phyloP scores from a whole-genome alignment of 2,797 vertebrate genomes.

The Sphenopsis melanotis region DNA sequence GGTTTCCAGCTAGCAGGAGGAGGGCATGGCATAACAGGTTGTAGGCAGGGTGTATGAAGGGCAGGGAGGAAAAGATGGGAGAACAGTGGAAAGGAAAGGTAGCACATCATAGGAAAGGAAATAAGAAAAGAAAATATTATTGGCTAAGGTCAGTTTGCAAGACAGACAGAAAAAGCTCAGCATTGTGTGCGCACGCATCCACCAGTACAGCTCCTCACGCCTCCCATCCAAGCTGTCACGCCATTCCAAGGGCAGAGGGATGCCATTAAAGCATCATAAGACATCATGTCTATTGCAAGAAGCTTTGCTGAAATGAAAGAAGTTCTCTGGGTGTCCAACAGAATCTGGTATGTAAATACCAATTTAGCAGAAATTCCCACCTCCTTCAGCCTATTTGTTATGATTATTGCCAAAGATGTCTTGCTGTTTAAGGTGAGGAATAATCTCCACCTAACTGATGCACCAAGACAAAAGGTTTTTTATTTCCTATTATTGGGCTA shows the following conservation, averaged over 20 bases:
- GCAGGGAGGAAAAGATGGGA: constrained; percentile 20
- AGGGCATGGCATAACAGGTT: constrained; percentile 15
- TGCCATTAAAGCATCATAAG: not conserved
- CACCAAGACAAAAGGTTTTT: not conserved
- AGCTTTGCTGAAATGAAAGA: not conserved
- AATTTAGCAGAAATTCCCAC: not conserved
- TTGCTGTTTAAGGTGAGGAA: not conserved
- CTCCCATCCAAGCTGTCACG: not conserved
- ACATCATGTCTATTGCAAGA: not conserved
- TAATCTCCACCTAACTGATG: not conserved
- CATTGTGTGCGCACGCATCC: not conserved
- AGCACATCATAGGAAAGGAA: constrained; percentile 59
- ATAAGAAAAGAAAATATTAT: constrained; percentile 66
- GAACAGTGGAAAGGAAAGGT: constrained; percentile 39
- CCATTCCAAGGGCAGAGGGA: constrained; percentile 16
- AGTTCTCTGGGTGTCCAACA: not conserved
- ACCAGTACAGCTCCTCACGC: not conserved
- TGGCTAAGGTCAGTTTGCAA: constrained; percentile 37
- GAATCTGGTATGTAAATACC: not conserved
- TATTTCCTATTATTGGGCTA: not conserved
- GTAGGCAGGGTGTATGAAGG: not conserved
- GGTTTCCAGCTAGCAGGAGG: constrained; percentile 81
- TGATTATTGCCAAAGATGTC: not conserved
- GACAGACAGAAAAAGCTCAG: constrained; percentile 40
- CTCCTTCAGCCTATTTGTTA: not conserved